Percentiles rank a stretch among this genome's conserved stretches.
Evolutionary conservation across 1,140 invertebrate species (phyloP).

Genomic region (Listronotus bonariensis): DNA sequence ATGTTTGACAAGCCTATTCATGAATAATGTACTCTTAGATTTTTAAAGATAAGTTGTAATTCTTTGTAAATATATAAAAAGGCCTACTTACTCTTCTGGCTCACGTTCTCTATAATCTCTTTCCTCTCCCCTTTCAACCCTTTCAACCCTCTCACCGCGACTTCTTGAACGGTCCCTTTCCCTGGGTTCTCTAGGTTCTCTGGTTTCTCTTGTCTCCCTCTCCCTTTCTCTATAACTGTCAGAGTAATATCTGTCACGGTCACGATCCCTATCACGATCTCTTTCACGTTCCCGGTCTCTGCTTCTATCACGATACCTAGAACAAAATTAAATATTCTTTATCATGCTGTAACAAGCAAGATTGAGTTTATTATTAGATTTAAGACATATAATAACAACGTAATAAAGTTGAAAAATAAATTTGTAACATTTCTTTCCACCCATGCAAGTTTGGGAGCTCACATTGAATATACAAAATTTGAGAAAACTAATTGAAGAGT

Average conservation of each 20-base stretch:
- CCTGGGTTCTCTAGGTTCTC: background rate
- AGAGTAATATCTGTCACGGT: conserved; percentile 55
- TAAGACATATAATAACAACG: background rate
- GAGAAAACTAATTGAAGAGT: too few relatives aligned
- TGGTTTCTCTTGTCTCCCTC: conserved; percentile 27
- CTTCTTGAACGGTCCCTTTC: conserved; percentile 57
- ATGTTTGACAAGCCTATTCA: too few relatives aligned
- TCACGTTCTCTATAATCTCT: conserved; percentile 60
- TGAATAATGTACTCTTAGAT: too few relatives aligned
- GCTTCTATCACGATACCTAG: conserved; percentile 72
- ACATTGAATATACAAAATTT: too few relatives aligned
- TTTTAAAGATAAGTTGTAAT: too few relatives aligned
- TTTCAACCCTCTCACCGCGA: conserved; percentile 50
- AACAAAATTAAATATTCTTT: conserved; percentile 11
- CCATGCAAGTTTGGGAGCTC: too few relatives aligned
- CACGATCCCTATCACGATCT: conserved; percentile 55
- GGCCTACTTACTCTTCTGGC: conserved; percentile 46
- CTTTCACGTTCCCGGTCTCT: conserved; percentile 68
- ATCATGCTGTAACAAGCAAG: background rate
- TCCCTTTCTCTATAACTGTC: conserved; percentile 56
- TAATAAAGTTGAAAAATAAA: too few relatives aligned
- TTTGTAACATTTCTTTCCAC: too few relatives aligned
- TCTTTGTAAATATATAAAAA: background rate
- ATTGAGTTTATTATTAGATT: background rate
- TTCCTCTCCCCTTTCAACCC: conserved; percentile 60